Base-by-base conservation (phyloP, 2,113 vertebrate species). In the Toxotes chatareus region DNA sequence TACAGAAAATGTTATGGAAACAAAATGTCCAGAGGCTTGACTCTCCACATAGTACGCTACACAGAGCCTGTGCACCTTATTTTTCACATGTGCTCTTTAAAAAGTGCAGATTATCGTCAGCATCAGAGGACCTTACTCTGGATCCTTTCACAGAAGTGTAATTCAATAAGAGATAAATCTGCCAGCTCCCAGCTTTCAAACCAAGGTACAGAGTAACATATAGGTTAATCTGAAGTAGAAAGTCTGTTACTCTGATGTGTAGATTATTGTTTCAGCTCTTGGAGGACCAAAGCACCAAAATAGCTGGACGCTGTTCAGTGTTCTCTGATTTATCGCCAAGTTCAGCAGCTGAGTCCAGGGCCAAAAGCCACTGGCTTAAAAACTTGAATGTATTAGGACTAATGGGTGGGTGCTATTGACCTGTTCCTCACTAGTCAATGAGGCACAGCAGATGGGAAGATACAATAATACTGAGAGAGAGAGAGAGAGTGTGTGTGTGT, bases 261-360 rank as follows among this genome's bases (percentile, higher is more conserved):
- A 66, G 49, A 76, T 83, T 78, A 78, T 49, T 61, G 51, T 73
- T 79, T 73, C 44, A 36, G 61, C 40, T 76, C 47, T 21, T 55
- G 12, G 12, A 71, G 59, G n/a, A 68, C 68, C 16, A 67, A 80
- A 72, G 61, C 60, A 53, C 62, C 53, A 62, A 11, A 59, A 19
- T 16, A 47, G 49, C 42, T 78, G 53, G 51, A 75, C 73, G 57
- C 57, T 56, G 46, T 56, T 70, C 4, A 51, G 13, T 17, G 42
- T 63, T 81, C 38, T 71, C 57, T 83, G 71, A 85, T 73, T 72
- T 82, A 81, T 82, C 9, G 13, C 55, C 19, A 77, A 42, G 34
- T 86, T 76, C 59, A 79, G 66, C 60, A 56, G 23, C 23, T 76
- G 40, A 66, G 38, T 19, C 34, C 31, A 46, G 40, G 16, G 66